Percentiles rank a stretch among this genome's conserved stretches.
phyloP scores from a whole-genome alignment of 2,113 vertebrate species.

The Syrrhaptes paradoxus region DNA sequence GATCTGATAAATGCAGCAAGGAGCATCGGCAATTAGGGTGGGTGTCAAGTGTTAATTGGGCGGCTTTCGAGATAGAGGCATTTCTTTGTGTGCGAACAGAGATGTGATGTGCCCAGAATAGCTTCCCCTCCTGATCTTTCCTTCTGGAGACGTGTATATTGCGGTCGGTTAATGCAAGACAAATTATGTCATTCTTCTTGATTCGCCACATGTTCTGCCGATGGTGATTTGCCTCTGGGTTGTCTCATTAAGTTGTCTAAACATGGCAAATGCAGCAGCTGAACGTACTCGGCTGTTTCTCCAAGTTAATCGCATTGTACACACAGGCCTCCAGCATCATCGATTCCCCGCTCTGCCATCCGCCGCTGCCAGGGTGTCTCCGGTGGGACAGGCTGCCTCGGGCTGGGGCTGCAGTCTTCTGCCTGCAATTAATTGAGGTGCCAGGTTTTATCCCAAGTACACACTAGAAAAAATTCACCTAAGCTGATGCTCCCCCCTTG shows the following conservation, averaged over 20 bases:
- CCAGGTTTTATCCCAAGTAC: not conserved
- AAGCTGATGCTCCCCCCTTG: not conserved
- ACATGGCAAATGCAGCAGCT: conserved; percentile 45
- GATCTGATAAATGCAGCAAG: conserved; percentile 54
- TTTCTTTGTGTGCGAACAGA: conserved; percentile 41
- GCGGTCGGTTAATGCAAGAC: conserved; percentile 63
- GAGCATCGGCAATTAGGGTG: conserved; percentile 49
- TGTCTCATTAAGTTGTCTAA: conserved; percentile 68
- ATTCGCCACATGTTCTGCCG: conserved; percentile 52
- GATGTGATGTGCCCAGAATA: conserved; percentile 34
- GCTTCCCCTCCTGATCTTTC: conserved; percentile 28
- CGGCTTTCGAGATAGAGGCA: conserved; percentile 47
- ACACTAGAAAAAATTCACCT: accelerated
- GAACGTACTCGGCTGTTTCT: not conserved
- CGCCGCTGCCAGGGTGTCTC: not conserved
- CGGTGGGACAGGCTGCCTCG: not conserved
- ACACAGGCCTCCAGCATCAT: not conserved
- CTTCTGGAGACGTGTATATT: not conserved
- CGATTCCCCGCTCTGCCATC: not conserved
- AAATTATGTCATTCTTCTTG: conserved; percentile 63
- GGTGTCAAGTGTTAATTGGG: conserved; percentile 69
- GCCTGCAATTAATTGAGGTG: not conserved
- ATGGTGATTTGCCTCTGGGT: conserved; percentile 57
- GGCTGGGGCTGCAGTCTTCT: not conserved
- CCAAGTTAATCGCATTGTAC: not conserved